A percentile compares a stretch with the other conserved stretches of the same genome.
Conservation (phyloP, 2,113 vertebrate genomes). For the Forbesichthys papilliferus region DNA sequence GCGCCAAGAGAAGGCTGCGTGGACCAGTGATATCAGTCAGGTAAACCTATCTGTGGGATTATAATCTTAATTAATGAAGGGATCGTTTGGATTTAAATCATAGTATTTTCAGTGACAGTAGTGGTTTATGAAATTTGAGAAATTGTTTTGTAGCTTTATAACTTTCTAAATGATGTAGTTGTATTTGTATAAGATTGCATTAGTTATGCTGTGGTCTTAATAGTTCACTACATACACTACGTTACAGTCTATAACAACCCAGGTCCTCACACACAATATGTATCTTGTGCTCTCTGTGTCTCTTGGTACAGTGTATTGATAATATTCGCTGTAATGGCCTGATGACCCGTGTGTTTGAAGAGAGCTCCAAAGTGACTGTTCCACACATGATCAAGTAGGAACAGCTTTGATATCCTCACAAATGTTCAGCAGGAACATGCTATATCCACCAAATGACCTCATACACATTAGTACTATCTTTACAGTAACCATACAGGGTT, state of each 20-base stretch:
- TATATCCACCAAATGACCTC: background rate
- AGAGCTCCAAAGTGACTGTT: conserved; percentile 97
- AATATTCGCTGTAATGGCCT: conserved; percentile 97
- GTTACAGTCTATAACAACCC: too few species aligned
- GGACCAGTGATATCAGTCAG: conserved; percentile 98
- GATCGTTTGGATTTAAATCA: background rate
- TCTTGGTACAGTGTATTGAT: conserved; percentile 88
- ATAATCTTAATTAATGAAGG: background rate
- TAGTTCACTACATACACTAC: too few species aligned
- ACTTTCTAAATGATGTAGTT: too few species aligned
- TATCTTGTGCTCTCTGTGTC: conserved; percentile 13
- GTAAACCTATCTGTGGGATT: conserved; percentile 60
- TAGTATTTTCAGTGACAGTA: too few species aligned
- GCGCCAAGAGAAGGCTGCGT: conserved; percentile 93
- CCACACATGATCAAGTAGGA: conserved; percentile 99
- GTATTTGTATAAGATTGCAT: too few species aligned
- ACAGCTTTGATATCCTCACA: background rate
- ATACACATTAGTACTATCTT: too few species aligned
- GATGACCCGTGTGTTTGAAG: conserved; percentile 98
- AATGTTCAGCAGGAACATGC: background rate
- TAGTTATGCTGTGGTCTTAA: too few species aligned
- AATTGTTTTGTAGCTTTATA: too few species aligned
- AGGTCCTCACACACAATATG: background rate
- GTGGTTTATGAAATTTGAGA: too few species aligned
- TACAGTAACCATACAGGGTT: too few species aligned